Conservation (phyloP, 1,140 invertebrate genomes). For the Euschistus heros region DNA sequence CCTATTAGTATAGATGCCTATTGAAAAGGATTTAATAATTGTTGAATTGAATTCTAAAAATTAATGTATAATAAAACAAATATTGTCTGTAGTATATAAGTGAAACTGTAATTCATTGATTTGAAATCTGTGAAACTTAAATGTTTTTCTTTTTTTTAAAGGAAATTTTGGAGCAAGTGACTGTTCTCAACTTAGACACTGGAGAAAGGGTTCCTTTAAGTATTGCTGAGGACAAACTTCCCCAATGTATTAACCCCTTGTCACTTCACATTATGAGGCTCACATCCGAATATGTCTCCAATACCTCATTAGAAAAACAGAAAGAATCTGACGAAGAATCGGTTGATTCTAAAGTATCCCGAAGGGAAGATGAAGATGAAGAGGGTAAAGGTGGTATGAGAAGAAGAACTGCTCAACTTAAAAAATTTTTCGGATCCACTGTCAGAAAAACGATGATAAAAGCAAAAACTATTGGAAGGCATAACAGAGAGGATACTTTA, state of each 20-base stretch:
- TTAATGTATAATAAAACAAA: no score
- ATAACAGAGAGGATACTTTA: slow-evolving; percentile 75
- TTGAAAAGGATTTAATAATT: no score
- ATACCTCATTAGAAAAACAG: slow-evolving; percentile 52
- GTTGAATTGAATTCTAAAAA: no score
- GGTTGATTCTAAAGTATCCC: slow-evolving; percentile 61
- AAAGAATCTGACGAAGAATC: slow-evolving; percentile 77
- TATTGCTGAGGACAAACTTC: slow-evolving; percentile 80
- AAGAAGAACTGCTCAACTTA: slow-evolving; percentile 55
- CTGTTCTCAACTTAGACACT: slow-evolving; percentile 87
- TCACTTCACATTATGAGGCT: slow-evolving; percentile 90
- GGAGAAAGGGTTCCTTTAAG: slow-evolving; percentile 79
- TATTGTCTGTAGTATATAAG: no score
- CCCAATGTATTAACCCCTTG: slow-evolving; percentile 74
- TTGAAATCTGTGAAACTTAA: not conserved
- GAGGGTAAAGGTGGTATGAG: slow-evolving; percentile 37
- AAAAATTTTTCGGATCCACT: slow-evolving; percentile 73
- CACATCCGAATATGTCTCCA: slow-evolving; percentile 78
- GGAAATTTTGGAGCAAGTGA: slow-evolving; percentile 87
- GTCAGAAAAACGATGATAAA: slow-evolving; percentile 82
- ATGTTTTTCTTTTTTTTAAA: slow-evolving; percentile 31
- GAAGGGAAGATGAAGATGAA: slow-evolving; percentile 35
- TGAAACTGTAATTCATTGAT: no score
- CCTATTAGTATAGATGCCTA: no score
- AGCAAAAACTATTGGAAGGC: slow-evolving; percentile 68